Evolutionary conservation across 2,113 vertebrate species (phyloP).

Genomic region (Dolichotis patagonum): DNA sequence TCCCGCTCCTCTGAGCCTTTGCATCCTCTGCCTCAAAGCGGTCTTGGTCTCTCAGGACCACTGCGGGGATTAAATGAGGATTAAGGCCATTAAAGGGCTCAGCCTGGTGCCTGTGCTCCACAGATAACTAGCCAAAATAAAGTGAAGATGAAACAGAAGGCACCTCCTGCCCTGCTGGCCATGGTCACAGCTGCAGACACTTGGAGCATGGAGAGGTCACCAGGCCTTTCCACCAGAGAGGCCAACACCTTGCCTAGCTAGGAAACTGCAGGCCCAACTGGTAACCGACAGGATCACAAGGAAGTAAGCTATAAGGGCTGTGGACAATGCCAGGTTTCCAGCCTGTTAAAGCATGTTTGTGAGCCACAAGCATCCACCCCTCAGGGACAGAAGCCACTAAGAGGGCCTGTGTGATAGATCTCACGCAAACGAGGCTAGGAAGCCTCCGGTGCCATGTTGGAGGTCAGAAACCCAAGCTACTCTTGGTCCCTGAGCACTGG

Average conservation of each 20-base stretch:
- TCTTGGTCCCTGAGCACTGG: not conserved
- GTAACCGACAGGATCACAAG: not conserved
- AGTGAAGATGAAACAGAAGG: not conserved
- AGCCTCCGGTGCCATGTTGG: not conserved
- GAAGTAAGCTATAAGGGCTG: not conserved
- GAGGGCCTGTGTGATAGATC: not conserved
- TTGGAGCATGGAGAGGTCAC: fast-evolving
- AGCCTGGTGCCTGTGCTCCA: not conserved
- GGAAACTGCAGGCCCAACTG: not conserved
- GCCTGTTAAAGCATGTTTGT: not conserved
- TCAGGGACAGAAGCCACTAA: not conserved
- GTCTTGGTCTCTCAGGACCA: not conserved
- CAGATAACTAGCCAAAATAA: too few relatives aligned
- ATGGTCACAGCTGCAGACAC: not conserved
- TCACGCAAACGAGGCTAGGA: not conserved
- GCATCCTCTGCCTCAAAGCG: not conserved
- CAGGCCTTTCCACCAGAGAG: not conserved
- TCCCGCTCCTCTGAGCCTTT: not conserved
- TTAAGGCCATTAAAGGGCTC: not conserved
- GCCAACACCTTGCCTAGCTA: not conserved
- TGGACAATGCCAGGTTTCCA: not conserved
- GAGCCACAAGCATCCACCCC: not conserved
- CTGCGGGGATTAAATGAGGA: not conserved
- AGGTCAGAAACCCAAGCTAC: not conserved
- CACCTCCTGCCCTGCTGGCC: not conserved